Evolutionary conservation across 2,797 vertebrate species (phyloP).

Genomic region (Acanthornis magna): DNA sequence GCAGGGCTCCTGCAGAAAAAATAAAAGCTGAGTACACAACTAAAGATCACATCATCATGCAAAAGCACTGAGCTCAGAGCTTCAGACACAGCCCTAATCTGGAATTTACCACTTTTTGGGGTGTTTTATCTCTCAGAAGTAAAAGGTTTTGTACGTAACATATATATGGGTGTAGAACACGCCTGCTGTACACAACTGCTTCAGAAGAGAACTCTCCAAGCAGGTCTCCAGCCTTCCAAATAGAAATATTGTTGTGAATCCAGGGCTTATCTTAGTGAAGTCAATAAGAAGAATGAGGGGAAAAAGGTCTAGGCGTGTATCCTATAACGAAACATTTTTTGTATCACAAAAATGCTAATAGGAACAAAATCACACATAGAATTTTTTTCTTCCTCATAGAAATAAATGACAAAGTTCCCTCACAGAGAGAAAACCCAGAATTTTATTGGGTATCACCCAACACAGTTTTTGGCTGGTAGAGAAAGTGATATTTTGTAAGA

Average conservation of each 20-base stretch:
- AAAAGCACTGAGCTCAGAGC: neutral
- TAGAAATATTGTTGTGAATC: neutral
- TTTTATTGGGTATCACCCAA: neutral
- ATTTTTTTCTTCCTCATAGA: neutral
- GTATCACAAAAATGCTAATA: neutral
- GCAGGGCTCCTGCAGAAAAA: conserved; percentile 22
- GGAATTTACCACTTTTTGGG: neutral
- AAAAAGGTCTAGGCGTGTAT: neutral
- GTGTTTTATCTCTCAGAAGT: neutral
- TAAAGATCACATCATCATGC: neutral
- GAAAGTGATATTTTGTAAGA: neutral
- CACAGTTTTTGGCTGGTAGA: neutral
- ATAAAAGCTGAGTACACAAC: neutral
- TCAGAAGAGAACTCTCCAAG: neutral
- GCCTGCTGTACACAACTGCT: neutral
- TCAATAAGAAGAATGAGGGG: neutral
- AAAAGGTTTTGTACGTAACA: neutral
- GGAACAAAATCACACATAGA: neutral
- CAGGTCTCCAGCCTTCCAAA: neutral
- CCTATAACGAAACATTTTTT: neutral
- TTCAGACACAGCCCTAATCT: neutral
- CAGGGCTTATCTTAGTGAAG: neutral
- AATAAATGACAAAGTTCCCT: neutral
- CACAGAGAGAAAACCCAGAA: neutral
- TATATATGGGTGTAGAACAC: neutral